These are phyloP conservation scores for Cloeon dipterum DNA, from an alignment of 2,888 invertebrate species.

Conservation along the genomic window DNA sequence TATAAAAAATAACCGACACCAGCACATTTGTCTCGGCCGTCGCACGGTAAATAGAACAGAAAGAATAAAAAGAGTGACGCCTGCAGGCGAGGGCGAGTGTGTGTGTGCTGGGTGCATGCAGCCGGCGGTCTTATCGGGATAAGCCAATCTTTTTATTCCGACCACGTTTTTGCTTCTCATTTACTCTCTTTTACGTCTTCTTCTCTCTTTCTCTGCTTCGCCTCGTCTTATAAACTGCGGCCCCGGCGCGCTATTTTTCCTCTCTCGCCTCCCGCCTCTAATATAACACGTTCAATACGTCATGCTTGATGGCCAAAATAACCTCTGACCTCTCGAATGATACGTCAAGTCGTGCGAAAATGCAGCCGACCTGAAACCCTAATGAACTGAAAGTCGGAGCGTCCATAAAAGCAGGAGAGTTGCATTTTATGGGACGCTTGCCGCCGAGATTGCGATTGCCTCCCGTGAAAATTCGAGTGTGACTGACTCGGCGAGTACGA, in stretches of 20 bases:
- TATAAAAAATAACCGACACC: neutral
- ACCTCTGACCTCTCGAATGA: neutral
- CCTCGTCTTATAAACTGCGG: too few relatives aligned
- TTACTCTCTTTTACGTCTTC: too few relatives aligned
- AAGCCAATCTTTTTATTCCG: conserved; percentile 1
- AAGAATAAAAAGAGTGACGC: neutral
- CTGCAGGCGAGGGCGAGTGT: neutral
- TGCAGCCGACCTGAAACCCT: neutral
- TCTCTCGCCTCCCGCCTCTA: too few relatives aligned
- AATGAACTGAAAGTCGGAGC: too few relatives aligned
- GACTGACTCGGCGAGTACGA: too few relatives aligned
- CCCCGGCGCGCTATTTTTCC: too few relatives aligned
- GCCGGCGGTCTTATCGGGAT: neutral
- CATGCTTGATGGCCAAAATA: neutral
- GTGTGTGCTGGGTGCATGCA: too few relatives aligned
- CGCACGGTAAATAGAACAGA: neutral
- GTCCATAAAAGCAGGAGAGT: too few relatives aligned
- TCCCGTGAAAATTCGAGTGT: too few relatives aligned
- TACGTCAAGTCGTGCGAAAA: neutral
- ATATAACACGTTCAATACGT: neutral
- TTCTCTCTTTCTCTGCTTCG: neutral
- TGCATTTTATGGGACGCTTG: too few relatives aligned
- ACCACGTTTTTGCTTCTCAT: conserved; percentile 1
- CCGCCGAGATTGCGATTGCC: too few relatives aligned
- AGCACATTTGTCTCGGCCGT: conserved; percentile 1